Base-by-base conservation (phyloP, 1,140 invertebrate genomes). In the Temnothorax longispinosus region DNA sequence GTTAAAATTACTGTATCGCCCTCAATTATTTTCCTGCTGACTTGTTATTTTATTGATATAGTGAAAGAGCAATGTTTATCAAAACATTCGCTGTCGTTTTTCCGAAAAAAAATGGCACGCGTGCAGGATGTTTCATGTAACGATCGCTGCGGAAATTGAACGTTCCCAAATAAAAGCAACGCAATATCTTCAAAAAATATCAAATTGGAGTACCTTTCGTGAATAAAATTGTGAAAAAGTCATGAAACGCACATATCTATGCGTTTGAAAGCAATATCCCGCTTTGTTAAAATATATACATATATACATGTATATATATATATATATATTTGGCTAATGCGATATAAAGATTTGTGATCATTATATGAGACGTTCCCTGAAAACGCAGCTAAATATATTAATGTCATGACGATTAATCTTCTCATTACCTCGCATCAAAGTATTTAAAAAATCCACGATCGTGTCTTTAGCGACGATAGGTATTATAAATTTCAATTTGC, bases 161-260 rank as follows among this genome's bases (percentile, higher is more conserved):
- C 27, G 69, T 84, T 60, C 13, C n/a, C 80, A 84, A 84, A 84
- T 84, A 84, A 84, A 84, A 84, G 56, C 80, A 81, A 75, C 15
- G 44, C 54, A 50, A 32, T 84, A 84, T 84, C 71, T 84, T 84
- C 54, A 74, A 84, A 81, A 81, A 84, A 84, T 60, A 84, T 84
- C 80, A 84, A 75, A 75, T 84, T 62, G 54, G 56, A 84, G 27
- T 85, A 71, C 32, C 67, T 50, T 60, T 27, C 56, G 74, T 38
- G 38, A 85, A 85, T 85, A 78, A 82, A 84, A 84, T 74, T 47
- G 54, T 1, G 27, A 47, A 60, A 50, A 84, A 74, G 54, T 75
- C 56, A 60, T 27, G 54, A 52, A 60, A 32, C 18, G 13, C 27
- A 38, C 18, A 60, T n/a, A 58, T 35, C 15, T 13, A 32, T 11